Conservation (phyloP, 2,888 invertebrate species). For the Meteorus cinctellus region DNA sequence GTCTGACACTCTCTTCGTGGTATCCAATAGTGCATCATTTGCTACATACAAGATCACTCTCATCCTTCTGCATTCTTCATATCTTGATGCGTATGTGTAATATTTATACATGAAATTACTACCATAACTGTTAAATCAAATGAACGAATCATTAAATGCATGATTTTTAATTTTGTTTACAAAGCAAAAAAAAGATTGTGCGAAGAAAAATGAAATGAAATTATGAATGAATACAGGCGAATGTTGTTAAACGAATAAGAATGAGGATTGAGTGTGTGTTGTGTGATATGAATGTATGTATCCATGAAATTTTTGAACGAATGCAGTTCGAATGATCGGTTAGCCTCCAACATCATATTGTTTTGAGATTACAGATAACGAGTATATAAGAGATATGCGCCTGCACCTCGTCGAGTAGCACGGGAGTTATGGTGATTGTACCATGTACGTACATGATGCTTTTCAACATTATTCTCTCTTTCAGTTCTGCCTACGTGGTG, state of each 20-base stretch:
- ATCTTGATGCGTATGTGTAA: background rate
- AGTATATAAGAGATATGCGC: conserved; percentile 24
- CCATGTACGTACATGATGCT: conserved; percentile 38
- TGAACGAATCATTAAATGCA: background rate
- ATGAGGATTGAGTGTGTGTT: background rate
- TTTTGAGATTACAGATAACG: conserved; percentile 39
- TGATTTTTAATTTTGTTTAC: background rate
- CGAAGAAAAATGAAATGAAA: background rate
- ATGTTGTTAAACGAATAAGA: background rate
- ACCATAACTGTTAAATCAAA: background rate
- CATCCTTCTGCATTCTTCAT: conserved; percentile 43
- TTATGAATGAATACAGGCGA: background rate
- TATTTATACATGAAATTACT: background rate
- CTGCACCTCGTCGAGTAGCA: conserved; percentile 31
- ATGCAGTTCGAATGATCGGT: conserved; percentile 28
- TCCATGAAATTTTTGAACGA: conserved; percentile 10
- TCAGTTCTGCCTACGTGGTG: conserved; percentile 10
- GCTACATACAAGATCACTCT: conserved; percentile 27
- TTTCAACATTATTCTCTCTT: conserved; percentile 21
- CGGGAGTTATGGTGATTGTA: conserved; percentile 43
- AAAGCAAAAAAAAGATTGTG: background rate
- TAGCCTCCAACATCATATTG: conserved; percentile 37
- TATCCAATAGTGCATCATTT: conserved; percentile 30
- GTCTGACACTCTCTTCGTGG: conserved; percentile 29
- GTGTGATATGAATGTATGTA: conserved; percentile 17